These are phyloP conservation scores for Lutjanus campechanus DNA, from an alignment of 2,797 vertebrate species.

Conservation along the genomic window DNA sequence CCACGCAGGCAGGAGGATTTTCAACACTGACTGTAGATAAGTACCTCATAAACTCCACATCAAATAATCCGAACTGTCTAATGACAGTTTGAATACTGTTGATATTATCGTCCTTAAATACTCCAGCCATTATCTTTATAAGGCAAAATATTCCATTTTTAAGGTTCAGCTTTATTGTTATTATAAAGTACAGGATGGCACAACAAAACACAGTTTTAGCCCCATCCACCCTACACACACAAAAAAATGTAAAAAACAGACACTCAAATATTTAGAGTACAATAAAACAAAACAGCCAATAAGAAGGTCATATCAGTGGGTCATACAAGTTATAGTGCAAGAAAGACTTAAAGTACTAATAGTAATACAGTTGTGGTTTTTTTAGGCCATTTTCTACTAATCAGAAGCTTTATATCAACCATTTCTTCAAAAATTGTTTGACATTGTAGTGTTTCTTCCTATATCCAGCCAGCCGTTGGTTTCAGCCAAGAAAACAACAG, in stretches of 20 bases:
- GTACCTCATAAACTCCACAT: no score
- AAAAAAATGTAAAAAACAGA: neutral
- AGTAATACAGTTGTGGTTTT: neutral
- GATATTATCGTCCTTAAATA: neutral
- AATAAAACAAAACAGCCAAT: neutral
- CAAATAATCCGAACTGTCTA: no score
- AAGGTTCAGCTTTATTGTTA: neutral
- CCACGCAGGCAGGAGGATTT: no score
- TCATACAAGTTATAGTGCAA: neutral
- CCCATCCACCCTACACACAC: neutral
- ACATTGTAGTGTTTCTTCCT: neutral
- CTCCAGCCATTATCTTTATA: neutral
- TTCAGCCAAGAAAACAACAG: neutral
- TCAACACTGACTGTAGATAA: no score
- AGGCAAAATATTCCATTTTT: neutral
- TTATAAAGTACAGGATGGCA: neutral
- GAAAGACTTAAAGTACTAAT: neutral
- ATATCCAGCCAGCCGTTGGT: neutral
- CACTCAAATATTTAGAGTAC: neutral
- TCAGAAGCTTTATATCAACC: neutral
- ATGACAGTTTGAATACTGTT: neutral
- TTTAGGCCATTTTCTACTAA: neutral
- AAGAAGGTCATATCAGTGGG: neutral
- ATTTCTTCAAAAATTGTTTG: neutral
- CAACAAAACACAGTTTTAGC: neutral